Evolutionary conservation across 2,113 vertebrate species (phyloP), one percentile per base, ranked within the genome.

Genomic region (Tetrax tetrax): DNA sequence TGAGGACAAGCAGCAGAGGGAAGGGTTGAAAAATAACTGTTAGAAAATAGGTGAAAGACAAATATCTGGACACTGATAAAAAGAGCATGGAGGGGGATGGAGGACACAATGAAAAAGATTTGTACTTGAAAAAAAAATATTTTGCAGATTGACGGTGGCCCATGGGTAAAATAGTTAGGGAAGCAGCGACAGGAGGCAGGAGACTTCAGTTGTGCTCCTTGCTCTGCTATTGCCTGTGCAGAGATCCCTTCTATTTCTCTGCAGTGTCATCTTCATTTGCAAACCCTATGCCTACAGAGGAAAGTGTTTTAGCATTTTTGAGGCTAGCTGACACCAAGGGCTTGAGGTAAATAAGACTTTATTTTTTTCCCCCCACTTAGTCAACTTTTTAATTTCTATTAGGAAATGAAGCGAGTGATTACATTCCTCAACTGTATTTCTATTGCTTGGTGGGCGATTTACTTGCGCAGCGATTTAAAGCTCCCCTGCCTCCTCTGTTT

Each of bases 141-240:
- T 57, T 70, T 78, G 12, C 14, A 57, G 8, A 28, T 8, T 37
- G 56, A 38, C 14, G 8, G 21, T 59, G 37, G 18, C 21, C 66
- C 3, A 0, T 53, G 61, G 27, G 10, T 75, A 33, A 38, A 31
- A n/a, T 6, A 43, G 13, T 11, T 4, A 2, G 24, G 2, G 10
- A 74, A 82, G 33, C 16, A 60, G 69, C 0, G 11, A 76, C 63
- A 48, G 53, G n/a, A 48, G 20, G 27, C 68, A 83, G 60, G 56
- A 79, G 38, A 41, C 25, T 70, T 78, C 77, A 27, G 35, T 9
- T 7, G 2, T 66, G 16, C 20, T 83, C 29, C 20, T 83, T 74
- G 43, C 45, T 56, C 38, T 72, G 59, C 43, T 57, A 2, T 10
- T 8, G 3, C 37, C 53, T 28, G 10, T 54, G 28, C 54, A 82